Conservation (phyloP, 2,113 vertebrate genomes). For the Corythaeola cristata region DNA sequence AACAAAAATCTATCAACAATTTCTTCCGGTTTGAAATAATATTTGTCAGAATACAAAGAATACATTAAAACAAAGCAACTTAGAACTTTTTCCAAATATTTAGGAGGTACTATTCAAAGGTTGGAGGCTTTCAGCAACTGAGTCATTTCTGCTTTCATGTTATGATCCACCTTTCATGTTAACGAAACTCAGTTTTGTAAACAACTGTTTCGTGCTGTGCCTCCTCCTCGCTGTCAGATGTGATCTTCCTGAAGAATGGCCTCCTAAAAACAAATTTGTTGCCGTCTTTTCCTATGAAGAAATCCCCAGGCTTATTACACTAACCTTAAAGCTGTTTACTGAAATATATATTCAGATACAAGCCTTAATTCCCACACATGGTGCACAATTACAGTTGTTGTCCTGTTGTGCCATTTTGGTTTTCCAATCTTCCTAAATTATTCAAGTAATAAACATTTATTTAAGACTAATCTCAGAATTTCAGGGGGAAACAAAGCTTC, state of each 20-base stretch:
- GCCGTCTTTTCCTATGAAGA: not conserved
- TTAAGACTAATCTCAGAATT: not conserved
- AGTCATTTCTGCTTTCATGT: not conserved
- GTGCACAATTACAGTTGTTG: not conserved
- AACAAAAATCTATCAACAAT: not conserved
- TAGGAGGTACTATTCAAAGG: not conserved
- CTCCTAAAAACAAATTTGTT: not conserved
- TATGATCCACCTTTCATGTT: not conserved
- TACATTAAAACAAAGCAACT: not conserved
- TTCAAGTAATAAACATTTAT: not conserved
- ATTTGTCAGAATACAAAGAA: not conserved
- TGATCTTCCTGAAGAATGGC: not conserved
- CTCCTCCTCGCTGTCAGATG: not conserved
- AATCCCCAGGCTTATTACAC: not conserved
- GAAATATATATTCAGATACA: not conserved
- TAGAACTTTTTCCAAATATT: not conserved
- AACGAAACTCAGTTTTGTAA: not conserved
- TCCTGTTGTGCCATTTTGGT: not conserved
- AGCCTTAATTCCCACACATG: not conserved
- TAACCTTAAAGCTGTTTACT: not conserved
- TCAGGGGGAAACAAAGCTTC: not conserved
- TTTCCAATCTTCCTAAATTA: not conserved
- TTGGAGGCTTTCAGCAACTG: not conserved
- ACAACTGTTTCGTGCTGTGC: not conserved
- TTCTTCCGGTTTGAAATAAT: not conserved